phyloP scores from a whole-genome alignment of 2,113 vertebrate genomes.

The Neoarius graeffei region DNA sequence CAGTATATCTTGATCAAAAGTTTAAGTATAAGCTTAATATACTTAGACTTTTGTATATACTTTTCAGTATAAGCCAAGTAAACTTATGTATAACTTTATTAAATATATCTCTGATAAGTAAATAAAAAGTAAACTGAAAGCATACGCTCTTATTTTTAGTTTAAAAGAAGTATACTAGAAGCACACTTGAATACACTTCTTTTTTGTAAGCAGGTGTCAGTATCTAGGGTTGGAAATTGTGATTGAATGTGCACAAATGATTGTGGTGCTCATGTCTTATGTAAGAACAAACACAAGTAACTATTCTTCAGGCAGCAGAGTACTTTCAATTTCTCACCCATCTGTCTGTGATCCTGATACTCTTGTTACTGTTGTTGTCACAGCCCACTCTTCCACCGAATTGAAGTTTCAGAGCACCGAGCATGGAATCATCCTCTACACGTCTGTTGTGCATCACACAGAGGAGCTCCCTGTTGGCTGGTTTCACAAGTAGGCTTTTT shows the following conservation, averaged over 20 bases:
- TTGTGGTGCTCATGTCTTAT: not conserved
- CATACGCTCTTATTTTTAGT: too few relatives aligned
- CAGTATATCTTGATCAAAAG: too few relatives aligned
- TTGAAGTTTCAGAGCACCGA: conserved; percentile 89
- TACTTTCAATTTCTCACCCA: not conserved
- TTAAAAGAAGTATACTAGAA: too few relatives aligned
- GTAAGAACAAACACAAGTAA: not conserved
- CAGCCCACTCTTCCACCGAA: conserved; percentile 87
- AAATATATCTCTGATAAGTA: too few relatives aligned
- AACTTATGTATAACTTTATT: too few relatives aligned
- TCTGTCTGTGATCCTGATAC: not conserved
- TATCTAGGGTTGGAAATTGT: not conserved
- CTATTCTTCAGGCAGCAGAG: not conserved
- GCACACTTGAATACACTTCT: too few relatives aligned
- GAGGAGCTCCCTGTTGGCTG: conserved; percentile 88
- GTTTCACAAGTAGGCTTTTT: conserved; percentile 85
- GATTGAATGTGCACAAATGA: not conserved
- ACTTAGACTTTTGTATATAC: too few relatives aligned
- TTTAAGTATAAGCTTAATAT: too few relatives aligned
- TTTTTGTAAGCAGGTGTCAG: too few relatives aligned
- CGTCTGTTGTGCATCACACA: conserved; percentile 81
- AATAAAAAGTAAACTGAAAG: too few relatives aligned
- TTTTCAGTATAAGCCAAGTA: too few relatives aligned
- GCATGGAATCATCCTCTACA: conserved; percentile 90
- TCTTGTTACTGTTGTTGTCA: conserved; percentile 38